phyloP scores from a whole-genome alignment of 2,797 vertebrate genomes.

The Phoxinus dragarum region DNA sequence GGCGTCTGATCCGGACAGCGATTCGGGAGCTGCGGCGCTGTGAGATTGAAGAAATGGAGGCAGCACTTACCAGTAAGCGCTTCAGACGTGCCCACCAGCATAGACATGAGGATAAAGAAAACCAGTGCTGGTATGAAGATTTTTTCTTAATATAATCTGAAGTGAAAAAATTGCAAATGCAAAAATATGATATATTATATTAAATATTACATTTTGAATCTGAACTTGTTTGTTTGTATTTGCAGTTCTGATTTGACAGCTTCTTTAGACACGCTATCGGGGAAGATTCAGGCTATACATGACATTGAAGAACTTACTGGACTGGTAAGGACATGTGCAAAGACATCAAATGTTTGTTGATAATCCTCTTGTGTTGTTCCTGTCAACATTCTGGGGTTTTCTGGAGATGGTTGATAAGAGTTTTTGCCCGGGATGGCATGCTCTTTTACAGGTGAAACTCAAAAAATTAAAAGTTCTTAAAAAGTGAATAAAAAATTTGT shows the following conservation, averaged over 20 bases:
- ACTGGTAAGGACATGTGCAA: conserved; percentile 79
- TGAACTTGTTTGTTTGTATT: conserved; percentile 35
- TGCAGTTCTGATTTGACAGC: conserved; percentile 81
- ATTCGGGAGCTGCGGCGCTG: conserved; percentile 90
- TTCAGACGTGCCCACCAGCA: conserved; percentile 83
- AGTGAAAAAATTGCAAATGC: neutral
- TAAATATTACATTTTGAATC: neutral
- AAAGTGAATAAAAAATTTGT: too few relatives aligned
- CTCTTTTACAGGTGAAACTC: too few relatives aligned
- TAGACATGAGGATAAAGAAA: conserved; percentile 92
- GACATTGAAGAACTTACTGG: conserved; percentile 89
- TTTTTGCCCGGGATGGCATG: neutral
- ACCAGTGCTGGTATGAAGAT: conserved; percentile 84
- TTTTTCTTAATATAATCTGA: neutral
- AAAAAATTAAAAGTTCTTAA: too few relatives aligned
- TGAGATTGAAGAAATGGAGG: conserved; percentile 91
- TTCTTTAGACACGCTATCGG: conserved; percentile 81
- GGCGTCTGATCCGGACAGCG: conserved; percentile 89
- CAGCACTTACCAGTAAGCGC: conserved; percentile 90
- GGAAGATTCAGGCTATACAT: conserved; percentile 83
- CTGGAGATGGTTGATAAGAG: conserved; percentile 12
- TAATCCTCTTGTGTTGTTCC: neutral
- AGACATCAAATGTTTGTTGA: neutral
- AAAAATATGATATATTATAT: neutral
- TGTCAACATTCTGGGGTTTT: neutral